Conservation (phyloP, 2,888 invertebrate genomes). For the Megastigmus dorsalis region DNA sequence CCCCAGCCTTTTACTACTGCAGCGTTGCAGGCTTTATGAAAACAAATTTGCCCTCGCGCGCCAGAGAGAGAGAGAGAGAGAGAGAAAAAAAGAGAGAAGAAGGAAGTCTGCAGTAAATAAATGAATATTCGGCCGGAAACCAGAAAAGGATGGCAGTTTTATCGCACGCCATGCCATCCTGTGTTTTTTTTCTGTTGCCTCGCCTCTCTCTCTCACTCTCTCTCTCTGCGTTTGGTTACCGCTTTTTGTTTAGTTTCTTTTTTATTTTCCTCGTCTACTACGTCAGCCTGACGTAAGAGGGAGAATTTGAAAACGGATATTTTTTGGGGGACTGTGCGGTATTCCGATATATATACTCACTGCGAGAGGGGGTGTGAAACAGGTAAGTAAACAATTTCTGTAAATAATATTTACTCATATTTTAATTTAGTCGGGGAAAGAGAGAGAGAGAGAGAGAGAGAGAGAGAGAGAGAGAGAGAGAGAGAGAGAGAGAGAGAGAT, state of each 20-base stretch:
- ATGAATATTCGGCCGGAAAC: constrained; percentile 23
- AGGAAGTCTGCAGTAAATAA: constrained; percentile 19
- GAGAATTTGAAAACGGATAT: constrained; percentile 30
- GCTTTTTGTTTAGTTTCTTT: background rate
- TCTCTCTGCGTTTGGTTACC: background rate
- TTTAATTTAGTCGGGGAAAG: too few relatives aligned
- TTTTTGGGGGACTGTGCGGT: too few relatives aligned
- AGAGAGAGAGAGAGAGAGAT: too few relatives aligned
- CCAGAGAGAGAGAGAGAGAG: background rate
- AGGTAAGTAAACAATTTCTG: too few relatives aligned
- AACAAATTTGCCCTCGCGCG: constrained; percentile 45
- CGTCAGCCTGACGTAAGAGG: constrained; percentile 1
- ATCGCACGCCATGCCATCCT: too few relatives aligned
- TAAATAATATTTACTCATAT: too few relatives aligned
- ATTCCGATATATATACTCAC: background rate
- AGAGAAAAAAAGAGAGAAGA: background rate
- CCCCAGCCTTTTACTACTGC: constrained; percentile 26
- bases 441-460: too few relatives aligned
- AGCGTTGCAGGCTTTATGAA: constrained; percentile 38
- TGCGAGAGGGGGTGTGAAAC: too few relatives aligned
- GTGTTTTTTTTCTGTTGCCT: too few relatives aligned
- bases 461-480: too few relatives aligned
- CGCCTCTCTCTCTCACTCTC: background rate
- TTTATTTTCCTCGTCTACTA: background rate
- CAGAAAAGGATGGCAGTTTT: constrained; percentile 1